Conservation (phyloP, 2,797 vertebrate species). For the Allobates femoralis region DNA sequence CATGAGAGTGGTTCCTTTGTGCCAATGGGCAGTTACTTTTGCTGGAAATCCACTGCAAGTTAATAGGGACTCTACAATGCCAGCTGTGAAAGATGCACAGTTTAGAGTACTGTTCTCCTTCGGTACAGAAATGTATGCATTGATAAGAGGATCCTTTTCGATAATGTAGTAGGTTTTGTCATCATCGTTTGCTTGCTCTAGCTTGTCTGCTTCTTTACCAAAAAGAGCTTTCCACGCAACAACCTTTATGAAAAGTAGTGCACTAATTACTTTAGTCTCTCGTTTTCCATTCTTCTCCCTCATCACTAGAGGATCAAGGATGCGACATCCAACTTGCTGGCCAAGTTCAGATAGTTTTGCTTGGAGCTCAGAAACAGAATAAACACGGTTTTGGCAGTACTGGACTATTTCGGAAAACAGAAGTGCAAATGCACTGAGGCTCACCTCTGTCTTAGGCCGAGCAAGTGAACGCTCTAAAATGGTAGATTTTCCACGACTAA, state of each 20-base stretch:
- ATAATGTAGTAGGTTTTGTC: slow-evolving; percentile 95
- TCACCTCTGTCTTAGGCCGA: slow-evolving; percentile 88
- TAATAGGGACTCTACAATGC: slow-evolving; percentile 91
- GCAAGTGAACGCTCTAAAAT: slow-evolving; percentile 87
- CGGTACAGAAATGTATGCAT: slow-evolving; percentile 91
- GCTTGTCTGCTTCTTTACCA: slow-evolving; percentile 92
- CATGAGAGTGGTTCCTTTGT: slow-evolving; percentile 97
- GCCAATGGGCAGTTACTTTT: slow-evolving; percentile 94
- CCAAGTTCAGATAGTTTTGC: slow-evolving; percentile 88
- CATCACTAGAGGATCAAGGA: slow-evolving; percentile 89
- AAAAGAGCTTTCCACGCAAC: slow-evolving; percentile 90
- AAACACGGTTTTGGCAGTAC: slow-evolving; percentile 95
- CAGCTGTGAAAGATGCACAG: slow-evolving; percentile 92
- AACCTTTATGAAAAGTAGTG: slow-evolving; percentile 92
- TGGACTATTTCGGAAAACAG: slow-evolving; percentile 97
- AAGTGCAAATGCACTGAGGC: slow-evolving; percentile 88
- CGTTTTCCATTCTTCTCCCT: slow-evolving; percentile 88
- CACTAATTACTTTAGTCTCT: slow-evolving; percentile 92
- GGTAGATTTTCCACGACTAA: slow-evolving; percentile 90
- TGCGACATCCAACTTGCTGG: slow-evolving; percentile 86
- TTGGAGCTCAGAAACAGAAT: slow-evolving; percentile 93
- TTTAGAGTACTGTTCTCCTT: slow-evolving; percentile 95
- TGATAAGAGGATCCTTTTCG: slow-evolving; percentile 92
- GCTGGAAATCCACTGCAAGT: slow-evolving; percentile 92
- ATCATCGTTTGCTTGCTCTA: slow-evolving; percentile 96